Evolutionary conservation across 2,888 invertebrate genomes (phyloP).

Genomic region (Habrosyne pyritoides): DNA sequence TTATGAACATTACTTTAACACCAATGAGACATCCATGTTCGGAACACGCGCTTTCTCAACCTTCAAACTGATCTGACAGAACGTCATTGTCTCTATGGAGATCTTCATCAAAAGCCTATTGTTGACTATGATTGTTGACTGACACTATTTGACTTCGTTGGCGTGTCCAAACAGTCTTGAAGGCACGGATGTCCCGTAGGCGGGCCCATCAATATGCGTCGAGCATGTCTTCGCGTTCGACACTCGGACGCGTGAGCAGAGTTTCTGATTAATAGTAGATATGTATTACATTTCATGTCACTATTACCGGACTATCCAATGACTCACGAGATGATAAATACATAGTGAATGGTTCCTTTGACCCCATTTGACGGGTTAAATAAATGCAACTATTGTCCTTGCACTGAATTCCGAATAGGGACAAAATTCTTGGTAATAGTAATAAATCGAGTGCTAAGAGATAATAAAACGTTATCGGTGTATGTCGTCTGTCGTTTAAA

Average conservation of each 20-base stretch:
- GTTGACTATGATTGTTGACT: conserved; percentile 36
- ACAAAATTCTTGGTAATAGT: conserved; percentile 63
- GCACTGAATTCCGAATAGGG: conserved; percentile 67
- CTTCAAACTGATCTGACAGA: conserved; percentile 5
- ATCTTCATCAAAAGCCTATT: conserved; percentile 35
- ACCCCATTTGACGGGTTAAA: conserved; percentile 73
- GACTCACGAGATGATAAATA: conserved; percentile 72
- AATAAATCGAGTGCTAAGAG: conserved; percentile 50
- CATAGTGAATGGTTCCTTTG: conserved; percentile 71
- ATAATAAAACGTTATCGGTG: conserved; percentile 37
- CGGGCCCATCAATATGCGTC: conserved; percentile 68
- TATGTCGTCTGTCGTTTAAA: conserved; percentile 20
- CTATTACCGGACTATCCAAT: conserved; percentile 67
- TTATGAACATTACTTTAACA: too few species aligned
- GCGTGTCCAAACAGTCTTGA: conserved; percentile 51
- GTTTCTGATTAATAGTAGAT: conserved; percentile 65
- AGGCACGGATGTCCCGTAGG: conserved; percentile 59
- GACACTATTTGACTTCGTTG: conserved; percentile 51
- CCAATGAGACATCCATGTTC: too few species aligned
- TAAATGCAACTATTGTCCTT: conserved; percentile 72
- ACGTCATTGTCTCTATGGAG: conserved; percentile 15
- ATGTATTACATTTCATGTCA: conserved; percentile 1
- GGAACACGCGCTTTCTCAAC: neutral
- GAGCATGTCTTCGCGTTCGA: conserved; percentile 57
- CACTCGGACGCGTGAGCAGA: conserved; percentile 61